Evolutionary conservation across 2,797 vertebrate genomes (phyloP).

Genomic region (Molossus alvarezi): DNA sequence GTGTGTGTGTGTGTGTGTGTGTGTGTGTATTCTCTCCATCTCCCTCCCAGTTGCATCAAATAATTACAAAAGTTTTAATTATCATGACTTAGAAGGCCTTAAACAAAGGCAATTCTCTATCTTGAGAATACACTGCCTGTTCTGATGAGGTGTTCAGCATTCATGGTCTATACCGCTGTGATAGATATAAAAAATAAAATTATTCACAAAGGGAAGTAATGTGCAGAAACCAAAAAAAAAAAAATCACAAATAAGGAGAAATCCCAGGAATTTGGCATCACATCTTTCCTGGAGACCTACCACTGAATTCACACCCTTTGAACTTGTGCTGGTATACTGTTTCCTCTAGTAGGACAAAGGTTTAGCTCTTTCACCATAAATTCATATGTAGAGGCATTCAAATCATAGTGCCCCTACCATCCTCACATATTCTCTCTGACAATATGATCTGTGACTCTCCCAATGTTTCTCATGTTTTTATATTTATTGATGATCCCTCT

Average conservation of each 20-base stretch:
- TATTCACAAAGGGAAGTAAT: not conserved
- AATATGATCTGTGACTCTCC: not conserved
- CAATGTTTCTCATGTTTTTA: not conserved
- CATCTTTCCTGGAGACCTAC: not conserved
- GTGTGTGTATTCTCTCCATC: not conserved
- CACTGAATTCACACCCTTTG: not conserved
- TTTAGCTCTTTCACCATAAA: not conserved
- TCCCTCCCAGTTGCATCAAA: not conserved
- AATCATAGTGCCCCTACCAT: not conserved
- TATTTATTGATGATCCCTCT: not conserved
- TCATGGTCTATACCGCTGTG: not conserved
- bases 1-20: too few species aligned
- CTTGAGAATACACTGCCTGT: not conserved
- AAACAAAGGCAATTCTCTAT: not conserved
- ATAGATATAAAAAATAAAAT: not conserved
- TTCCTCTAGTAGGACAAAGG: not conserved
- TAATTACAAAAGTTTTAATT: not conserved
- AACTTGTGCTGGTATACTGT: not conserved
- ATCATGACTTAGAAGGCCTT: not conserved
- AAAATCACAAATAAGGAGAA: not conserved
- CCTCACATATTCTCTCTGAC: not conserved
- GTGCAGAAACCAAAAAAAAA: not conserved
- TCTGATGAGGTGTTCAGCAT: not conserved
- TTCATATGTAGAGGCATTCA: not conserved
- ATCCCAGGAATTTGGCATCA: not conserved